Evolutionary conservation across 2,888 invertebrate species (phyloP).

Genomic region (Fragum fragum): DNA sequence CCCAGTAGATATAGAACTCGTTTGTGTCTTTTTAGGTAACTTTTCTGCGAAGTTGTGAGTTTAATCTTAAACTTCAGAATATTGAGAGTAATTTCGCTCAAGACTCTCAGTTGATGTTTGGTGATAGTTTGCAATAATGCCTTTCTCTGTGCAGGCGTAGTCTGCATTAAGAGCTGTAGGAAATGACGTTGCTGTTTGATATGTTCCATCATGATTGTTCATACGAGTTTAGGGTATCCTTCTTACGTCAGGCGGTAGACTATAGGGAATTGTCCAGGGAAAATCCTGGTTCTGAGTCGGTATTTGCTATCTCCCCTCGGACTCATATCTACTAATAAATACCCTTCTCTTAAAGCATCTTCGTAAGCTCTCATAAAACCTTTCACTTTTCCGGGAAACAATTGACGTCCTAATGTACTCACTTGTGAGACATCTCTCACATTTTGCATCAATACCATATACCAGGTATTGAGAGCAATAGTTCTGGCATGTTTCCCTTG

Average conservation of each 20-base stretch:
- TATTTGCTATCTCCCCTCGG: slow-evolving; percentile 26
- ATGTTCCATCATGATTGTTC: slow-evolving; percentile 37
- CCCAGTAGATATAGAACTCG: slow-evolving; percentile 33
- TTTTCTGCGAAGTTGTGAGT: slow-evolving; percentile 20
- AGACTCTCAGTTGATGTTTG: slow-evolving; percentile 38
- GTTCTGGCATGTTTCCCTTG: slow-evolving; percentile 38
- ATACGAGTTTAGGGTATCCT: not conserved
- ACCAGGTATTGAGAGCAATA: slow-evolving; percentile 45
- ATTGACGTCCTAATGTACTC: slow-evolving; percentile 9
- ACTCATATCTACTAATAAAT: slow-evolving; percentile 36
- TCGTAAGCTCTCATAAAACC: slow-evolving; percentile 35
- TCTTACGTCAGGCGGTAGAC: slow-evolving; percentile 37
- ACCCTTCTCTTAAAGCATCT: slow-evolving; percentile 32
- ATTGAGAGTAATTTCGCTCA: slow-evolving; percentile 39
- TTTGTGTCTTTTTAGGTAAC: slow-evolving; percentile 22
- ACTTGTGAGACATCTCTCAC: slow-evolving; percentile 25
- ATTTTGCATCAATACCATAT: slow-evolving; percentile 35
- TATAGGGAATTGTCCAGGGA: slow-evolving; percentile 32
- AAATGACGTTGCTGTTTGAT: slow-evolving; percentile 44
- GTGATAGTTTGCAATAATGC: slow-evolving; percentile 38
- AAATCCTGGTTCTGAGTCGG: slow-evolving; percentile 28
- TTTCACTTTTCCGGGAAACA: slow-evolving; percentile 32
- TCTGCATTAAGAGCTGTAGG: slow-evolving; percentile 30
- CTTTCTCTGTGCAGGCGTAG: slow-evolving; percentile 36
- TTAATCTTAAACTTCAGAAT: slow-evolving; percentile 23